A percentile compares a stretch with the other conserved stretches of the same genome.
Evolutionary conservation across 1,140 invertebrate genomes (phyloP).

Genomic region (Leptoteleia sp.): DNA sequence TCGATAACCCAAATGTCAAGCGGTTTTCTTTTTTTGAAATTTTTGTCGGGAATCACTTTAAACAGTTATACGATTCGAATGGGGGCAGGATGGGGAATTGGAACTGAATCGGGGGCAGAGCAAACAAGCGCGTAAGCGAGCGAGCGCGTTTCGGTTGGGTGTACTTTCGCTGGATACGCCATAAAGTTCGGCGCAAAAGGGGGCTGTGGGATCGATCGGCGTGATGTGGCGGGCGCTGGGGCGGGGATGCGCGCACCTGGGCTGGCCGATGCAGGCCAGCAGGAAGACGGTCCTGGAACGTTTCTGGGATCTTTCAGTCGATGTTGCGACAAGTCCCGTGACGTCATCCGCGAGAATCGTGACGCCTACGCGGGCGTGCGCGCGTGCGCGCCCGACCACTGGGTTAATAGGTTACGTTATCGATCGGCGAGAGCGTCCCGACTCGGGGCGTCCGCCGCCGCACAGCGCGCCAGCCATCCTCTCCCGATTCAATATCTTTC

Average conservation of each 20-base stretch:
- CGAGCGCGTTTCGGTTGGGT: conserved; percentile 45
- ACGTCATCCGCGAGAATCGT: conserved; percentile 65
- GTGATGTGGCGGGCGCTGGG: conserved; percentile 15
- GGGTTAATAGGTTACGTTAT: conserved; percentile 76
- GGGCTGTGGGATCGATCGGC: conserved; percentile 57
- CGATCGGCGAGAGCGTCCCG: conserved; percentile 66
- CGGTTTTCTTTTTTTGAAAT: too few species aligned
- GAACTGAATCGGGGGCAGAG: conserved; percentile 37
- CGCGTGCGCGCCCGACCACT: conserved; percentile 67
- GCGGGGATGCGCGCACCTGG: conserved; percentile 48
- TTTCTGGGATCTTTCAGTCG: conserved; percentile 66
- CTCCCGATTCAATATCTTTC: conserved; percentile 61
- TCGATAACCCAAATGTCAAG: too few species aligned
- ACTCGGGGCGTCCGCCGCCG: conserved; percentile 51
- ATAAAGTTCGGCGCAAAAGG: conserved; percentile 57
- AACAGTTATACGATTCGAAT: conserved; percentile 24
- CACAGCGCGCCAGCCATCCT: conserved; percentile 57
- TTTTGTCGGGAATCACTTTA: neutral
- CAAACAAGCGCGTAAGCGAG: conserved; percentile 46
- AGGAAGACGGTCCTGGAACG: conserved; percentile 64
- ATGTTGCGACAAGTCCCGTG: conserved; percentile 67
- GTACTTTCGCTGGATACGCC: conserved; percentile 60
- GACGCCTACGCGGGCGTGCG: conserved; percentile 58
- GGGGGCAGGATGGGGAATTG: conserved; percentile 5
- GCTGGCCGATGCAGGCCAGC: conserved; percentile 63